Evolutionary conservation across 2,888 invertebrate species (phyloP), one percentile per base, ranked within the genome.

Genomic region (Volucella zonaria): DNA sequence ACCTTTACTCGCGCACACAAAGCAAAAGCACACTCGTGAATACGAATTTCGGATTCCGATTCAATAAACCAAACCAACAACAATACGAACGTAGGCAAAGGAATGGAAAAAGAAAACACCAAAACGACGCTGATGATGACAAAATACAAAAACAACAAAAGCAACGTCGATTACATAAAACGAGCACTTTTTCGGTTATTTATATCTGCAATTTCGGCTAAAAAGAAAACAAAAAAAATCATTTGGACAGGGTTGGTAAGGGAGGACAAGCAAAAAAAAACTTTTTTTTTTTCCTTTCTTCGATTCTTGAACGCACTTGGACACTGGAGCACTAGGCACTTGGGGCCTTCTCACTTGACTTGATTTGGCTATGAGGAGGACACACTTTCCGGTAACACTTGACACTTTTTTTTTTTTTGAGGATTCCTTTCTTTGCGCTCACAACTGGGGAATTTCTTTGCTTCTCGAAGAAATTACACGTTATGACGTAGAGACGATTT

Each of bases 141-240:
- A 67, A 75, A 54, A 49, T 59, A 67, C 49, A 54, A 62, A 74
- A 14, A 61, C 43, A 15, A 68, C 40, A 59, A 15, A 59, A 11
- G 15, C 1, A 59, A 59, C 38, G 15, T 52, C 54, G 85, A 85
- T 85, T 85, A 85, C 81, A 85, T 85, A 85, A 85, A 85, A 73
- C 81, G 67, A 58, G 67, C 73, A 81, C 73, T 85, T 78, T 76
- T 81, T 81, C 62, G 76, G 76, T 81, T 85, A 85, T 85, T 85
- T 77, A 59, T 80, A 85, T 73, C 71, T 62, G 61, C 49, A 80
- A 77, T 80, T 83, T 54, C 64, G 52, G 52, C 61, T 12, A 47
- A 54, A 70, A 64, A 38, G 42, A 43, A 75, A 43, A 14, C 31
- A 49, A 68, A 31, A 31, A n/a, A 31, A 56, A 51, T 3, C 9